A percentile compares a stretch with the other conserved stretches of the same genome.
These are phyloP conservation scores for Eurypyga helias DNA, from an alignment of 2,113 vertebrate species.

Conservation along the genomic window DNA sequence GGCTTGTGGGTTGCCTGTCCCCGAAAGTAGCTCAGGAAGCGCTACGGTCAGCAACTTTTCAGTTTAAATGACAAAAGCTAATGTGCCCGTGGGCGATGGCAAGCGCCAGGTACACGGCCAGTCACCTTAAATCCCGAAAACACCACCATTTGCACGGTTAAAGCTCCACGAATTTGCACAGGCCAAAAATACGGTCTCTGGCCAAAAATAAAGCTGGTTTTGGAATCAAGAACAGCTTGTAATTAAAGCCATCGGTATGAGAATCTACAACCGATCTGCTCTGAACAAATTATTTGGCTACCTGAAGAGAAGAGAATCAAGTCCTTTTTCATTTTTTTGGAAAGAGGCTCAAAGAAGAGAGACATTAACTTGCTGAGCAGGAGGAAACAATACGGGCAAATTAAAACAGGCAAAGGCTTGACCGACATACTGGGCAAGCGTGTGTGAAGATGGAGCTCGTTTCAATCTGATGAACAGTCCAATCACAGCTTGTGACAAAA, in stretches of 20 bases:
- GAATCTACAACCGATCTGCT: conserved; percentile 21
- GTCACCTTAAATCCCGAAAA: background rate
- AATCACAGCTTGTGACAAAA: background rate
- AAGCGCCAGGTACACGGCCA: background rate
- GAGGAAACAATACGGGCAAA: background rate
- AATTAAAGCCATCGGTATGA: background rate
- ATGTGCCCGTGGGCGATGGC: background rate
- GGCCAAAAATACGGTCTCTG: conserved; percentile 22
- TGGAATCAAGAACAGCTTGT: background rate
- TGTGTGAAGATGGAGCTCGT: background rate
- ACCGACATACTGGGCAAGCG: background rate
- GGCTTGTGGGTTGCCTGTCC: background rate
- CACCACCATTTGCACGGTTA: background rate
- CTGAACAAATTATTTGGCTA: conserved; percentile 63
- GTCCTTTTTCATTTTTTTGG: background rate
- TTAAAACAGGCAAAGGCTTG: background rate
- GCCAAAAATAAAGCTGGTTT: background rate
- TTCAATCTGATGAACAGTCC: background rate
- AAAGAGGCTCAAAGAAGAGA: background rate
- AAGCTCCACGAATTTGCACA: background rate
- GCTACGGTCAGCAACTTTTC: background rate
- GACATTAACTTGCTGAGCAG: background rate
- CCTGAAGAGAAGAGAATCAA: conserved; percentile 25
- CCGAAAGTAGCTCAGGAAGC: background rate
- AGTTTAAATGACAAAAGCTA: background rate